Conservation (phyloP, 2,888 invertebrate species). For the Hylaea fasciaria region DNA sequence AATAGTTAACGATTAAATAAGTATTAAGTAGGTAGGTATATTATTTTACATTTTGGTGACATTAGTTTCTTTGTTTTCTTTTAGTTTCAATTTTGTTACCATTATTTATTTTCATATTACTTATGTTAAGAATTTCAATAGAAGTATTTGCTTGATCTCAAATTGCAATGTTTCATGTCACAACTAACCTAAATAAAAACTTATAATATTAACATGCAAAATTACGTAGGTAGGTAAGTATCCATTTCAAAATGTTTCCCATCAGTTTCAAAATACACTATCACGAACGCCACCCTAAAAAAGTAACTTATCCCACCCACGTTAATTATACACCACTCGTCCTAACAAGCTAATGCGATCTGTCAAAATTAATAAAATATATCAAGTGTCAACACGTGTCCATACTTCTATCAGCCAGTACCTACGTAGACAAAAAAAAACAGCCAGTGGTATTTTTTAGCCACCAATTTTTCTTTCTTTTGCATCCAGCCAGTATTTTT, state of each 20-base stretch:
- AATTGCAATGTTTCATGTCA: too few relatives aligned
- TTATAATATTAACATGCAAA: neutral
- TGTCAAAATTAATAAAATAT: slow-evolving; percentile 76
- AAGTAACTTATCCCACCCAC: slow-evolving; percentile 40
- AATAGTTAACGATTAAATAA: neutral
- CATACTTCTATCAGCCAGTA: slow-evolving; percentile 19
- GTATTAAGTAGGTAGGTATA: too few relatives aligned
- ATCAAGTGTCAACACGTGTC: slow-evolving; percentile 76
- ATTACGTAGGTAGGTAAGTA: neutral
- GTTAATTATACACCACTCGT: slow-evolving; percentile 49
- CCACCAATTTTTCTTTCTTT: slow-evolving; percentile 2
- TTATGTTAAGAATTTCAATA: too few relatives aligned
- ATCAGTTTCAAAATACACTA: slow-evolving; percentile 10
- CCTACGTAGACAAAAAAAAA: neutral
- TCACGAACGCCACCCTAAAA: slow-evolving; percentile 18
- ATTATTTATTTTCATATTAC: too few relatives aligned
- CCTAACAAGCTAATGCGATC: slow-evolving; percentile 70
- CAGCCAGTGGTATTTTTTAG: neutral
- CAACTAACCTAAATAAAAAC: neutral
- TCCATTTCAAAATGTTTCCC: neutral
- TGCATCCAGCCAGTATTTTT: slow-evolving; percentile 13
- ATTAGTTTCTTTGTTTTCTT: neutral
- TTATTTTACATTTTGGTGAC: neutral
- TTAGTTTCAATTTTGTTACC: too few relatives aligned
- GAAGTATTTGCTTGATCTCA: too few relatives aligned